These are phyloP conservation scores for Lordiphosa collinella DNA, from an alignment of 1,140 invertebrate species.

Conservation along the genomic window DNA sequence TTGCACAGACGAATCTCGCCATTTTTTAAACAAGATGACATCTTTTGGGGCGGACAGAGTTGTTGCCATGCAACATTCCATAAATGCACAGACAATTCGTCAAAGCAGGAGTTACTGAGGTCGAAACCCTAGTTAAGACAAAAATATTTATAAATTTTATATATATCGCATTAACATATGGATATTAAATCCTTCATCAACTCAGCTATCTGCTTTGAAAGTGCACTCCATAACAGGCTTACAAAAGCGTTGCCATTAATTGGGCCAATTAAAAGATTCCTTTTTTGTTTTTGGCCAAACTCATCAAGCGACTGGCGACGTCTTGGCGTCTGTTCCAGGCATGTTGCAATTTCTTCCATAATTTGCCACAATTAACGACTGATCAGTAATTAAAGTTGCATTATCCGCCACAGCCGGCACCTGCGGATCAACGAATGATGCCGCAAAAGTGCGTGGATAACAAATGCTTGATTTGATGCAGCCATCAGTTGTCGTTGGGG, in stretches of 20 bases:
- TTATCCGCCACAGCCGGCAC: constrained; percentile 33
- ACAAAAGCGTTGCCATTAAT: constrained; percentile 49
- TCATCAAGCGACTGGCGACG: background rate
- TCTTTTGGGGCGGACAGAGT: no score
- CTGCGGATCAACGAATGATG: constrained; percentile 46
- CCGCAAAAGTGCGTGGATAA: constrained; percentile 52
- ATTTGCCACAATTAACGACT: constrained; percentile 58
- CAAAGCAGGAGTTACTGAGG: no score
- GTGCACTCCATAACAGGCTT: constrained; percentile 12
- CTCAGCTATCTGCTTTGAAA: no score
- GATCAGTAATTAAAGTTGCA: constrained; percentile 56
- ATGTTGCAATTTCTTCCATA: constrained; percentile 45
- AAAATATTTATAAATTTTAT: no score
- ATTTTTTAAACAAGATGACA: no score
- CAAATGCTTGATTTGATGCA: constrained; percentile 24
- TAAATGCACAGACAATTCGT: no score
- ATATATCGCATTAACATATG: no score
- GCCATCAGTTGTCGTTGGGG: background rate
- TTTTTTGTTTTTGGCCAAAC: constrained; percentile 28
- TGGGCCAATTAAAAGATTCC: constrained; percentile 34
- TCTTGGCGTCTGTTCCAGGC: constrained; percentile 12
- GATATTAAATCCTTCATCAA: no score
- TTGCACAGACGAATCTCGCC: no score
- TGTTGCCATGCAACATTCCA: no score
- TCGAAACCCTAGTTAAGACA: no score